Evolutionary conservation across 1,140 invertebrate species (phyloP).

Genomic region (Drosophila sp.): DNA sequence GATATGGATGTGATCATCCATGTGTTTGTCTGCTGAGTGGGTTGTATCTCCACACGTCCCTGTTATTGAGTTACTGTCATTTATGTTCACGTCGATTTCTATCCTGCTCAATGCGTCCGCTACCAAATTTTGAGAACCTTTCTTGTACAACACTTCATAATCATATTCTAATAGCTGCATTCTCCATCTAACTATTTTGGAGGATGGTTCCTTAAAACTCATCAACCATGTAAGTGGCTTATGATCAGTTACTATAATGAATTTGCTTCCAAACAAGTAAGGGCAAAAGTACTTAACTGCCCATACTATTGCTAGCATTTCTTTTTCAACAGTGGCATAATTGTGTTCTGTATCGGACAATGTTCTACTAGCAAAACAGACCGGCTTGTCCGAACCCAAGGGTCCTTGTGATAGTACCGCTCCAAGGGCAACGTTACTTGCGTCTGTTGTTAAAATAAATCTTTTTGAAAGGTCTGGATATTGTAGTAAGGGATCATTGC

Average conservation of each 20-base stretch:
- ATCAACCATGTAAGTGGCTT: not conserved
- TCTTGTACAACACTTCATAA: too few species aligned
- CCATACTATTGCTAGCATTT: conserved; percentile 10
- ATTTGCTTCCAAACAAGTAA: conserved; percentile 8
- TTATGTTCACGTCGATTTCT: too few species aligned
- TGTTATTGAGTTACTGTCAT: too few species aligned
- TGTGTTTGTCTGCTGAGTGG: too few species aligned
- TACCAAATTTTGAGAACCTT: too few species aligned
- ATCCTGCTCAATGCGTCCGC: too few species aligned
- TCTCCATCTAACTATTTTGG: too few species aligned
- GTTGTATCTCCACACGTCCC: too few species aligned
- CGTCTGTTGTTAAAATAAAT: conserved; percentile 1
- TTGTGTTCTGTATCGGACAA: conserved; percentile 12
- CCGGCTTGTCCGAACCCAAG: not conserved
- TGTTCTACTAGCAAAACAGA: conserved; percentile 11
- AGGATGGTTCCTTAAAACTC: not conserved
- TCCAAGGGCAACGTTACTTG: conserved; percentile 21
- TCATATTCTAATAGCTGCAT: too few species aligned
- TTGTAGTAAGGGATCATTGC: conserved; percentile 10
- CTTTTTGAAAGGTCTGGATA: conserved; percentile 6
- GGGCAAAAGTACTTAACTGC: not conserved
- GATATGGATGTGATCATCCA: too few species aligned
- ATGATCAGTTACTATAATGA: not conserved
- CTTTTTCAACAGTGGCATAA: conserved; percentile 22
- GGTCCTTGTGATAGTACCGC: not conserved